Percentiles rank a stretch among this genome's conserved stretches.
phyloP scores from a whole-genome alignment of 2,113 vertebrate species.

The Connochaetes taurinus region DNA sequence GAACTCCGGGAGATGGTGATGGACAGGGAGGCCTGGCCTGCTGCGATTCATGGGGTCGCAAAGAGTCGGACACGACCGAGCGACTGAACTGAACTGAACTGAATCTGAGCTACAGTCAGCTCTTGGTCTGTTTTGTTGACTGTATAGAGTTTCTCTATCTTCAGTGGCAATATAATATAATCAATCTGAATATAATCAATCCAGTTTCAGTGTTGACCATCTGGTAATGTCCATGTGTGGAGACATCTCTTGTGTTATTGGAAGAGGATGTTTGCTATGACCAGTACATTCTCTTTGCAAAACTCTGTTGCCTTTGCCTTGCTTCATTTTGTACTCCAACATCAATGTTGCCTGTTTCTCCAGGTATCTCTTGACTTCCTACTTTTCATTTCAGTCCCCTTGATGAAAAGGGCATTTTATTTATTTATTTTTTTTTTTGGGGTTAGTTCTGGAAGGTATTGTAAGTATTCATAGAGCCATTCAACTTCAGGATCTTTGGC shows the following conservation, averaged over 20 bases:
- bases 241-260: not conserved
- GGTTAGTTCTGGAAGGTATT: not conserved
- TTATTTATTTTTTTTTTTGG: not conserved
- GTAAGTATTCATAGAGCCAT: not conserved
- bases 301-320: not conserved
- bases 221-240: not conserved
- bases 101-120: not conserved
- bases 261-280: not conserved
- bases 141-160: not conserved
- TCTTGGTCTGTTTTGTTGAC: not conserved
- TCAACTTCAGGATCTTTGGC: not conserved
- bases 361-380: not conserved
- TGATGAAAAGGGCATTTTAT: not conserved
- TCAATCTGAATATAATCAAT: not conserved
- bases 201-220: not conserved
- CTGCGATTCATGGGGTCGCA: no score
- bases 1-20: no score
- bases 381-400: not conserved
- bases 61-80: no score
- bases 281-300: not conserved
- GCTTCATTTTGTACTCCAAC: not conserved
- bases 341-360: not conserved
- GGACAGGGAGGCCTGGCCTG: no score
- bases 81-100: no score
- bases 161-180: not conserved